Percentiles rank a stretch among this genome's conserved stretches.
phyloP scores from a whole-genome alignment of 2,888 invertebrate species.

The Camptogramma bilineatum region DNA sequence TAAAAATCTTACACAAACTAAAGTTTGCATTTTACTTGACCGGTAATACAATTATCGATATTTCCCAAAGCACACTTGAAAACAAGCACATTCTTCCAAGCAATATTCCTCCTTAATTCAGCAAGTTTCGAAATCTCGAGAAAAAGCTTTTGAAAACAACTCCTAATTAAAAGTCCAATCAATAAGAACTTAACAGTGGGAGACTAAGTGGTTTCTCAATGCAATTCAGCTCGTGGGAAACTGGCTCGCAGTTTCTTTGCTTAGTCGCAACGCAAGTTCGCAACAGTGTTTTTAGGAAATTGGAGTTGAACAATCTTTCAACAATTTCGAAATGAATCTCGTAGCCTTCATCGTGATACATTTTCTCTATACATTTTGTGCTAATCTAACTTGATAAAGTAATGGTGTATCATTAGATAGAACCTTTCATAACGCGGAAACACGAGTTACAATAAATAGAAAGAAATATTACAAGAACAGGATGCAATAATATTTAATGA shows the following conservation, averaged over 20 bases:
- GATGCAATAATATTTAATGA: constrained; percentile 48
- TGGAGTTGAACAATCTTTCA: constrained; percentile 61
- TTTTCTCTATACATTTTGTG: too few relatives aligned
- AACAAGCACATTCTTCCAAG: neutral
- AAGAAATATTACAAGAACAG: constrained; percentile 44
- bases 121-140: constrained; percentile 21
- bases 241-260: constrained; percentile 67
- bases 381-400: neutral
- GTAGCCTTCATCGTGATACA: neutral
- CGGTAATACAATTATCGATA: neutral
- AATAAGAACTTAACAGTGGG: constrained; percentile 62
- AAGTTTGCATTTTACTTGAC: too few relatives aligned
- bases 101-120: constrained; percentile 8
- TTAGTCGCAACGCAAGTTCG: constrained; percentile 51
- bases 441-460: constrained; percentile 40
- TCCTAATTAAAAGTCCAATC: constrained; percentile 60
- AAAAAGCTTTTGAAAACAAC: constrained; percentile 24
- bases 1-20: too few relatives aligned
- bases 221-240: constrained; percentile 66
- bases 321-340: constrained; percentile 37
- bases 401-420: neutral
- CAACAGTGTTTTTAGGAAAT: constrained; percentile 56
- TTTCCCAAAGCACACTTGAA: neutral
- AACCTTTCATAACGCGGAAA: constrained; percentile 16
- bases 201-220: constrained; percentile 57